These are phyloP conservation scores for Plagodis pulveraria DNA, from an alignment of 2,888 invertebrate species.

Conservation along the genomic window DNA sequence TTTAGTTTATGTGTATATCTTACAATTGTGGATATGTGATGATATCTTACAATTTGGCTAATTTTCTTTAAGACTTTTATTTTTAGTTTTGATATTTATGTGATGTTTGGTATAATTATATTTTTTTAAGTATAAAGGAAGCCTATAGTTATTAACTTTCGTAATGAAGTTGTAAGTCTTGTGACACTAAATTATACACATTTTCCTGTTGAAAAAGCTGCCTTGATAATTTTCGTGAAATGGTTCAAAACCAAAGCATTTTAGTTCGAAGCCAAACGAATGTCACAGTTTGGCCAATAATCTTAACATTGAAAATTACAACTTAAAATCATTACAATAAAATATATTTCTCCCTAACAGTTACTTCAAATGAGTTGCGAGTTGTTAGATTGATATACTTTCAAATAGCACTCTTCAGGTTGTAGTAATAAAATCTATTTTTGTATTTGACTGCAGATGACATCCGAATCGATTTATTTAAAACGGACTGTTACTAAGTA, in stretches of 20 bases:
- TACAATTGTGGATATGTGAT: slow-evolving; percentile 19
- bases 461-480: slow-evolving; percentile 73
- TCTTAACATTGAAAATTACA: slow-evolving; percentile 40
- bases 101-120: too few species aligned
- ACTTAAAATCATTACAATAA: slow-evolving; percentile 43
- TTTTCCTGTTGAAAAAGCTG: too few species aligned
- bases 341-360: slow-evolving; percentile 46
- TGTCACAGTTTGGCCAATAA: slow-evolving; percentile 53
- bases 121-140: too few species aligned
- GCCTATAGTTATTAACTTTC: too few species aligned
- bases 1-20: slow-evolving; percentile 4
- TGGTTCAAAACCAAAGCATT: too few species aligned
- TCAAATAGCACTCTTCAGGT: slow-evolving; percentile 19
- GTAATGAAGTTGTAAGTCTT: too few species aligned
- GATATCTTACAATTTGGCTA: slow-evolving; percentile 17
- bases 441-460: slow-evolving; percentile 7
- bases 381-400: slow-evolving; percentile 3
- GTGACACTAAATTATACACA: too few species aligned
- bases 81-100: too few species aligned
- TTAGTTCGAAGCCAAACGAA: slow-evolving; percentile 53
- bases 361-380: slow-evolving; percentile 28
- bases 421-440: slow-evolving; percentile 20
- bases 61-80: neutral
- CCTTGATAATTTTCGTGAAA: too few species aligned
- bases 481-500: slow-evolving; percentile 81